Conservation (phyloP, 2,888 invertebrate genomes). For the Carcina quercana region DNA sequence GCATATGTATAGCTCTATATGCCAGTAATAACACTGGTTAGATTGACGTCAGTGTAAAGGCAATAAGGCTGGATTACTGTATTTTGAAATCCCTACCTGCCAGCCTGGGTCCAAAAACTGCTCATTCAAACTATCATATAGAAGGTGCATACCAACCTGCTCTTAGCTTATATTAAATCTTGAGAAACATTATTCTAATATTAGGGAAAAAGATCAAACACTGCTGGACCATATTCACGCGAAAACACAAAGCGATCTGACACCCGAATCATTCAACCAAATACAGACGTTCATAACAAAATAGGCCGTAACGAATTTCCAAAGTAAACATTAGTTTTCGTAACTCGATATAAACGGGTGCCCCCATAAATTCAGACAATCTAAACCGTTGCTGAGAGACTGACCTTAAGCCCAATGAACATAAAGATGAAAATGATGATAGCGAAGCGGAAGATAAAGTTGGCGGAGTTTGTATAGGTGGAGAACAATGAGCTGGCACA, state of each 20-base stretch:
- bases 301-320: slow-evolving; percentile 68
- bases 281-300: slow-evolving; percentile 43
- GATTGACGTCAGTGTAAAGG: too few relatives aligned
- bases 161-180: too few relatives aligned
- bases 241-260: slow-evolving; percentile 30
- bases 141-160: too few relatives aligned
- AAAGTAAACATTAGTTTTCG: slow-evolving; percentile 67
- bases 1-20: too few relatives aligned
- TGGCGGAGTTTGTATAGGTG: slow-evolving; percentile 33
- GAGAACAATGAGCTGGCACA: slow-evolving; percentile 47
- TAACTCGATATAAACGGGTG: slow-evolving; percentile 63
- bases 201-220: too few relatives aligned
- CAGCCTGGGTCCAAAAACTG: too few relatives aligned
- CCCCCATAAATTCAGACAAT: slow-evolving; percentile 32
- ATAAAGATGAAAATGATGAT: slow-evolving; percentile 22
- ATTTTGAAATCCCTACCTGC: too few relatives aligned
- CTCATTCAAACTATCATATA: too few relatives aligned
- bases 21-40: too few relatives aligned
- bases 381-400: slow-evolving; percentile 2
- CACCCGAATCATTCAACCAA: slow-evolving; percentile 48
- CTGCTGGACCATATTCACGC: too few relatives aligned
- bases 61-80: too few relatives aligned
- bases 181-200: too few relatives aligned
- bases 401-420: slow-evolving; percentile 10
- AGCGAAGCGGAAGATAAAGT: slow-evolving; percentile 4